Percentiles rank a stretch among this genome's conserved stretches.
phyloP scores from a whole-genome alignment of 64 coral and sea anemone genomes.

The Montipora efflorescens region DNA sequence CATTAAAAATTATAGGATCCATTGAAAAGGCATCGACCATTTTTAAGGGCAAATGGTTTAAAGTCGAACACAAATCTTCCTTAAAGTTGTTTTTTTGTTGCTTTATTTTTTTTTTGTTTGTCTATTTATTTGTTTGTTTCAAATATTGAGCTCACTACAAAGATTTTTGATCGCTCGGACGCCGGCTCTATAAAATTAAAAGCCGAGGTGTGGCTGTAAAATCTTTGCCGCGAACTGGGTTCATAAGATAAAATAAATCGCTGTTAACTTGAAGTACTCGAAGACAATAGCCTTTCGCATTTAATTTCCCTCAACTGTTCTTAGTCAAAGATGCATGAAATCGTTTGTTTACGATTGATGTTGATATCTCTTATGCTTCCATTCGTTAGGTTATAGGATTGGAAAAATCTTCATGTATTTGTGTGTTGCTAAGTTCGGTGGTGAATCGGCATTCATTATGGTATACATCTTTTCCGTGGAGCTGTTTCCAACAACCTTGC shows the following conservation, averaged over 20 bases:
- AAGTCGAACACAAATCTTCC: background rate
- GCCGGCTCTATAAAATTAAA: no score
- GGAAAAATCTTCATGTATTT: constrained; percentile 26
- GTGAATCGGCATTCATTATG: background rate
- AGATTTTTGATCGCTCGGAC: no score
- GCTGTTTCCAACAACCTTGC: constrained; percentile 27
- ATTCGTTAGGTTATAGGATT: background rate
- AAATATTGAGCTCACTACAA: no score
- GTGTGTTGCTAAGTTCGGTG: background rate
- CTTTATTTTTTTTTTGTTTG: no score
- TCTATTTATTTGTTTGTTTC: no score
- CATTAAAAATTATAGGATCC: background rate
- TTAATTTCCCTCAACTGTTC: background rate
- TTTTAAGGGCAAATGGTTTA: background rate
- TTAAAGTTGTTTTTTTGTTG: no score
- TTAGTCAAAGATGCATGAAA: background rate
- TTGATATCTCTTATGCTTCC: background rate
- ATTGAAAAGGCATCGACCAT: background rate
- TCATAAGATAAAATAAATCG: no score
- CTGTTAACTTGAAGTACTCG: no score
- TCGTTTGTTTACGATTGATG: background rate
- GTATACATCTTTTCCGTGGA: constrained; percentile 9
- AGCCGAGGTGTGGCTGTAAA: no score
- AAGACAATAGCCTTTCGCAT: no score
- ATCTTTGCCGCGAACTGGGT: no score